phyloP scores from a whole-genome alignment of 2,113 vertebrate species.

The Ptychochromis oligacanthus region DNA sequence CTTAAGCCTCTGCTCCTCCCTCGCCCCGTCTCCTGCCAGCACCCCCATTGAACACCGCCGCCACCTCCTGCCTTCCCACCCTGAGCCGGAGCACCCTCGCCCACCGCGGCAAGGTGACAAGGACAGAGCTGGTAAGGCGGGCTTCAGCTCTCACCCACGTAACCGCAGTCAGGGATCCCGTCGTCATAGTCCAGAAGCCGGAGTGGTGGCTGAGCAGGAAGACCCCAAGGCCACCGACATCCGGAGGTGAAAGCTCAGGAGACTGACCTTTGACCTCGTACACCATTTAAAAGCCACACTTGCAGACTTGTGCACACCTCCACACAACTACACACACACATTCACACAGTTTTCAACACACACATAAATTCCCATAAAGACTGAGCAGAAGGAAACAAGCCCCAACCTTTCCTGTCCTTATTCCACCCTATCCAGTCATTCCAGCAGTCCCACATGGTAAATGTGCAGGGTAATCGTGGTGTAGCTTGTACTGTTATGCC shows the following conservation, averaged over 20 bases:
- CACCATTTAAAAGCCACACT: slow-evolving; percentile 57
- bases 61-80: slow-evolving; percentile 68
- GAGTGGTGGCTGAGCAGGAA: slow-evolving; percentile 84
- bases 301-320: slow-evolving; percentile 55
- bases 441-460: slow-evolving; percentile 91
- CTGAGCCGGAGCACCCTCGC: slow-evolving; percentile 78
- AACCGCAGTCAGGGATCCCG: slow-evolving; percentile 80
- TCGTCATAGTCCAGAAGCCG: slow-evolving; percentile 82
- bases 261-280: slow-evolving; percentile 37
- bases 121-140: slow-evolving; percentile 85
- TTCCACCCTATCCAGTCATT: slow-evolving; percentile 90
- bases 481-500: slow-evolving; percentile 86
- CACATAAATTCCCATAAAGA: slow-evolving; percentile 64
- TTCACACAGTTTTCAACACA: slow-evolving; percentile 25
- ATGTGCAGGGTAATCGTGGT: slow-evolving; percentile 87
- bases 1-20: slow-evolving; percentile 90
- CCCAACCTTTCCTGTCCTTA: slow-evolving; percentile 66
- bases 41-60: slow-evolving; percentile 61
- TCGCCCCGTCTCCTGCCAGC: slow-evolving; percentile 69
- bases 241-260: slow-evolving; percentile 89
- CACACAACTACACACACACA: slow-evolving; percentile 16
- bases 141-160: slow-evolving; percentile 78
- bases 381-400: slow-evolving; percentile 71
- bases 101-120: slow-evolving; percentile 78
- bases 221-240: slow-evolving; percentile 88